Percentiles rank a stretch among this genome's conserved stretches.
phyloP scores from a whole-genome alignment of 2,888 invertebrate genomes.

The Graphium colonna region DNA sequence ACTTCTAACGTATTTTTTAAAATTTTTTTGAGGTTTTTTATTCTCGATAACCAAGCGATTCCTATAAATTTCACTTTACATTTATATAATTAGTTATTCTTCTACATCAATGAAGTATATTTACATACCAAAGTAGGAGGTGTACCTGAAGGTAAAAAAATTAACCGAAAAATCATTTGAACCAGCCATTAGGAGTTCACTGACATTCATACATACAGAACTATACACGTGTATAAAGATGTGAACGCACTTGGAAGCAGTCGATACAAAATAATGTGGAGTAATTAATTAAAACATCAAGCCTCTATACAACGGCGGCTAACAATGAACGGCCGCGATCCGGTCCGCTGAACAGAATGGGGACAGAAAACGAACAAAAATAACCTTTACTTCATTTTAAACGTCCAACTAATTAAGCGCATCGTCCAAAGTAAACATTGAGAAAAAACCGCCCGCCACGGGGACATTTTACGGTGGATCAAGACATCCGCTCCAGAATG shows the following conservation, averaged over 20 bases:
- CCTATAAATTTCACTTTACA: too few relatives aligned
- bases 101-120: too few relatives aligned
- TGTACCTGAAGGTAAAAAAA: too few relatives aligned
- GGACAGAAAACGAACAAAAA: conserved; percentile 33
- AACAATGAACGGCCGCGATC: conserved; percentile 36
- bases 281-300: conserved; percentile 32
- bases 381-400: conserved; percentile 39
- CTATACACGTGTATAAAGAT: too few relatives aligned
- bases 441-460: conserved; percentile 37
- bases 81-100: too few relatives aligned
- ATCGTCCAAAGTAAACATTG: conserved; percentile 49
- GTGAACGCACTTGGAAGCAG: not conserved
- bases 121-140: too few relatives aligned
- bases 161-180: too few relatives aligned
- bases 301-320: conserved; percentile 16
- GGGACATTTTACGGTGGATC: conserved; percentile 49
- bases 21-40: too few relatives aligned
- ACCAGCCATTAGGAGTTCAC: too few relatives aligned
- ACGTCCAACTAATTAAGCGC: conserved; percentile 56
- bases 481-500: conserved; percentile 45
- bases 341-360: conserved; percentile 41
- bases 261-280: conserved; percentile 28
- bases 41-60: too few relatives aligned
- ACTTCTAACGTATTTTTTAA: too few relatives aligned
- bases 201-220: too few relatives aligned